A percentile compares a stretch with the other conserved stretches of the same genome.
These are phyloP conservation scores for Nasua narica DNA, from an alignment of 2,797 vertebrate species.

Conservation along the genomic window DNA sequence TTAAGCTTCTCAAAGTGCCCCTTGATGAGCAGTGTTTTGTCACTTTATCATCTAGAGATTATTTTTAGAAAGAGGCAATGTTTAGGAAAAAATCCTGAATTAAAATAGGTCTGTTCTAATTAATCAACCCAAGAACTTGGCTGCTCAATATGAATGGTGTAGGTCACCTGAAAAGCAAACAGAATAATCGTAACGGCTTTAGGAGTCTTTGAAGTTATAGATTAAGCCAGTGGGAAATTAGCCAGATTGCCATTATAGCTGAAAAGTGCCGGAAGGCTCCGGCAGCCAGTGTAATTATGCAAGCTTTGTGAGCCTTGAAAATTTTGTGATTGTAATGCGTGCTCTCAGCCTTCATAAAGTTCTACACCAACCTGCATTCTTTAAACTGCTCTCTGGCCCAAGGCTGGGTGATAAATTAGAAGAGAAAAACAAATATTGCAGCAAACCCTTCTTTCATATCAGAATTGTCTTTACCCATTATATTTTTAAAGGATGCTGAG, in stretches of 20 bases:
- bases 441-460: not conserved
- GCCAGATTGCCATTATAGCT: conserved; percentile 76
- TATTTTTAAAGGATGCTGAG: not conserved
- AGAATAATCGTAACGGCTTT: conserved; percentile 62
- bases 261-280: conserved; percentile 66
- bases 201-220: conserved; percentile 73
- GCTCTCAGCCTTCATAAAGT: conserved; percentile 65
- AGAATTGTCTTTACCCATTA: not conserved
- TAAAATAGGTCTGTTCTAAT: conserved; percentile 19
- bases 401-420: conserved; percentile 38
- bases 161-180: conserved; percentile 76
- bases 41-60: not conserved
- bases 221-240: conserved; percentile 76
- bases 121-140: conserved; percentile 32
- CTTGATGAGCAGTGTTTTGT: not conserved
- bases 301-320: conserved; percentile 76
- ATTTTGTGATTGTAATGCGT: conserved; percentile 70
- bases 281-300: conserved; percentile 70
- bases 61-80: not conserved
- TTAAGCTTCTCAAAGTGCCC: not conserved
- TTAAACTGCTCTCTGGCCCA: conserved; percentile 38
- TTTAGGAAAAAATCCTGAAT: conserved; percentile 12
- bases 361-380: conserved; percentile 44
- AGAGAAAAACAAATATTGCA: conserved; percentile 50
- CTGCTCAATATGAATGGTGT: not conserved